Evolutionary conservation across 2,888 invertebrate genomes (phyloP).

Genomic region (Parnassius apollo): DNA sequence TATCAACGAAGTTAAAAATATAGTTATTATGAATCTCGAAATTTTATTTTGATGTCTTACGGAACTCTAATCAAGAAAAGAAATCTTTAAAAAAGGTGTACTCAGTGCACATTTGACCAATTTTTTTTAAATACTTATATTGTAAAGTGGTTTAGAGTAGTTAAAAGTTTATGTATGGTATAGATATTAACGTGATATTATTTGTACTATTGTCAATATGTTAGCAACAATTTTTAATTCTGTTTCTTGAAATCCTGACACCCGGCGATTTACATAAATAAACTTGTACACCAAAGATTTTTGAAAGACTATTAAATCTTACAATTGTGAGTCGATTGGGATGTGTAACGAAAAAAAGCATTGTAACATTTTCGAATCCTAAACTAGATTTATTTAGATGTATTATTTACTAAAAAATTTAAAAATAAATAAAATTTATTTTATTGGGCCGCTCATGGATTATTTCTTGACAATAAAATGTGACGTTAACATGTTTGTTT

Average conservation of each 20-base stretch:
- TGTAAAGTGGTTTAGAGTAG: constrained; percentile 40
- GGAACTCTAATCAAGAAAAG: constrained; percentile 38
- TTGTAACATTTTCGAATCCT: constrained; percentile 23
- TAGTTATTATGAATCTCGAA: not conserved
- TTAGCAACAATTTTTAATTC: constrained; percentile 35
- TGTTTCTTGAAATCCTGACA: constrained; percentile 14
- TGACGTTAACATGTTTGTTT: constrained; percentile 47
- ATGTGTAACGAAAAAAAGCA: constrained; percentile 23
- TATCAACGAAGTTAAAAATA: too few relatives aligned
- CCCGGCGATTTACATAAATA: constrained; percentile 29
- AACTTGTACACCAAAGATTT: constrained; percentile 47
- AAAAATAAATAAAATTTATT: constrained; percentile 33
- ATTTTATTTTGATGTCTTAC: constrained; percentile 38
- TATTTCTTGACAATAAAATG: constrained; percentile 56
- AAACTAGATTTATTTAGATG: constrained; percentile 26
- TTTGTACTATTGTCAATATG: constrained; percentile 51
- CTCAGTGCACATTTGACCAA: constrained; percentile 41
- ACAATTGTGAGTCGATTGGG: constrained; percentile 7
- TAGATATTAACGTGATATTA: constrained; percentile 66
- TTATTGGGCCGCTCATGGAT: constrained; percentile 52
- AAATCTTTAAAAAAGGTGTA: constrained; percentile 27
- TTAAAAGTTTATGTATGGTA: constrained; percentile 46
- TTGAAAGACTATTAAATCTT: constrained; percentile 26
- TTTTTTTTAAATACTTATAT: constrained; percentile 31
- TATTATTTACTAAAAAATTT: constrained; percentile 32